Evolutionary conservation across 2,888 invertebrate species (phyloP).

Genomic region (Amphiduros pacificus): DNA sequence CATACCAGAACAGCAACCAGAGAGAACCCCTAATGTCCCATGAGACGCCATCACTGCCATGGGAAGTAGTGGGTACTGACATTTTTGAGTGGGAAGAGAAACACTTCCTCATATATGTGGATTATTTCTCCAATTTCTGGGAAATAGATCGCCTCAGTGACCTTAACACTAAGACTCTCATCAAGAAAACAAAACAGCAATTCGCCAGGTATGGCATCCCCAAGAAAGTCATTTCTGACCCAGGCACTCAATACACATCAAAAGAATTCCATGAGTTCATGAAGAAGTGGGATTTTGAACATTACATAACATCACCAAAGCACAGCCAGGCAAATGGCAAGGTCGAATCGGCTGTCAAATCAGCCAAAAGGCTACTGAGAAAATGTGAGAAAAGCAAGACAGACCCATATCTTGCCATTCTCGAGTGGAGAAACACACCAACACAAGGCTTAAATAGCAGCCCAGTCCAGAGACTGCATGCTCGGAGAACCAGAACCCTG

Average conservation of each 20-base stretch:
- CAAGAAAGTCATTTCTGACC: conserved; percentile 26
- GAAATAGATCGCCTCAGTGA: conserved; percentile 24
- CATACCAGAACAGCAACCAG: conserved; percentile 3
- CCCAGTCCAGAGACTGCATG: conserved; percentile 26
- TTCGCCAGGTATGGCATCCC: conserved; percentile 30
- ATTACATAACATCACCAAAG: conserved; percentile 16
- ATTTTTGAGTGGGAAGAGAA: conserved; percentile 15
- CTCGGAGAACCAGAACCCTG: background rate
- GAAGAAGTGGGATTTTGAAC: conserved; percentile 17
- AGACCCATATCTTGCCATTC: conserved; percentile 28
- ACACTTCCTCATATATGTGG: conserved; percentile 29
- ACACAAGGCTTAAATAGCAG: conserved; percentile 22
- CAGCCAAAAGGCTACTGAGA: conserved; percentile 23
- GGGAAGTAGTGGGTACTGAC: conserved; percentile 27
- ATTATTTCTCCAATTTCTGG: conserved; percentile 33
- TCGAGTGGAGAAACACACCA: conserved; percentile 30
- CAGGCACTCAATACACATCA: conserved; percentile 26
- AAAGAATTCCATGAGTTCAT: conserved; percentile 19
- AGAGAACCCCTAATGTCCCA: conserved; percentile 23
- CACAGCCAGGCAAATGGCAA: conserved; percentile 26
- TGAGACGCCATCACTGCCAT: conserved; percentile 20
- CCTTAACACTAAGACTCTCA: conserved; percentile 26
- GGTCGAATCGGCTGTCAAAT: conserved; percentile 23
- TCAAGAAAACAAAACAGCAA: conserved; percentile 22
- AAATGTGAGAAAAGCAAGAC: conserved; percentile 20